Percentiles rank a stretch among this genome's conserved stretches.
phyloP scores from a whole-genome alignment of 1,140 invertebrate species.

The Camponotus pennsylvanicus region DNA sequence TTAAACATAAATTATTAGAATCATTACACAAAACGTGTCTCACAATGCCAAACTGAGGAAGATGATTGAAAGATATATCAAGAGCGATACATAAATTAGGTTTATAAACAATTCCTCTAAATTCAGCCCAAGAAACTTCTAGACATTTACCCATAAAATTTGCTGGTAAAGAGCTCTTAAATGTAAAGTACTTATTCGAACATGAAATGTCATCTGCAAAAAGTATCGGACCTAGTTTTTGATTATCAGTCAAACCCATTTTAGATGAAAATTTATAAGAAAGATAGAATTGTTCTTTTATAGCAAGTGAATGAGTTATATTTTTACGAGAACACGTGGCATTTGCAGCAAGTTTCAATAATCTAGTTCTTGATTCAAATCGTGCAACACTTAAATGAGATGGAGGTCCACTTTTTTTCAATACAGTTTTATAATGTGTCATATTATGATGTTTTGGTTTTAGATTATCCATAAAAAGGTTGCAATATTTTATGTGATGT shows the following conservation, averaged over 20 bases:
- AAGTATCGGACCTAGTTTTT: not conserved
- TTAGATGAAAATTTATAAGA: not conserved
- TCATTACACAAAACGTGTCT: not conserved
- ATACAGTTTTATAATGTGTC: too few relatives aligned
- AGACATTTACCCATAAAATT: constrained; percentile 1
- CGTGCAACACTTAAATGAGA: too few relatives aligned
- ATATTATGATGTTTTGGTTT: too few relatives aligned
- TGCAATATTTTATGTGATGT: not conserved
- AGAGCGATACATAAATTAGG: not conserved
- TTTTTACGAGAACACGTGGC: not conserved
- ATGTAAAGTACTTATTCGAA: not conserved
- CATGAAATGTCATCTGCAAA: not conserved
- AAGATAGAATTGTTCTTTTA: not conserved
- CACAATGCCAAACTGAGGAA: not conserved
- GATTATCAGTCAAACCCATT: constrained; percentile 2
- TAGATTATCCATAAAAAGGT: not conserved
- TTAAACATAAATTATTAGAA: constrained; percentile 19
- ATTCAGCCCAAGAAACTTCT: not conserved
- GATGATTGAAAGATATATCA: not conserved
- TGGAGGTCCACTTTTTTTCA: too few relatives aligned
- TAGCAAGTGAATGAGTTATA: too few relatives aligned
- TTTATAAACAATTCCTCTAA: constrained; percentile 12
- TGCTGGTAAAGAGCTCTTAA: constrained; percentile 3
- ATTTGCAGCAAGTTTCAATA: not conserved
- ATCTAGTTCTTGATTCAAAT: not conserved